phyloP scores from a whole-genome alignment of 2,888 invertebrate genomes.

The Auanema freiburgensis region DNA sequence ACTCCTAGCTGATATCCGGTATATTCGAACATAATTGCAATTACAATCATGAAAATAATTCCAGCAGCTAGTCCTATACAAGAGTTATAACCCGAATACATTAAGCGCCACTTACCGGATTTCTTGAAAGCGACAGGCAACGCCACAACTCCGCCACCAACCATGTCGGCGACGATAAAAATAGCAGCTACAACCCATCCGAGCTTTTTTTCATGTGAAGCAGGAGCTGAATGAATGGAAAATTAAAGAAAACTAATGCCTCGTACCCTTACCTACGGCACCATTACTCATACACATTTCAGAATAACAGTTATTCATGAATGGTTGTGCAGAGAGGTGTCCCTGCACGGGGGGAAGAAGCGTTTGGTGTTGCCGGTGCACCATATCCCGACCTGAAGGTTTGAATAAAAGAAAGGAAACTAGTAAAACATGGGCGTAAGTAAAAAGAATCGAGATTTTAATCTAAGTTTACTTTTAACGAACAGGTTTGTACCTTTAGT shows the following conservation, averaged over 20 bases:
- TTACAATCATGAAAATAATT: conserved; percentile 46
- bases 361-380: conserved; percentile 7
- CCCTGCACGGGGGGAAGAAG: conserved; percentile 32
- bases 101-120: conserved; percentile 32
- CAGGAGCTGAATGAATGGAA: conserved; percentile 30
- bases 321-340: conserved; percentile 39
- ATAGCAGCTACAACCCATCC: conserved; percentile 53
- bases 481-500: too few relatives aligned
- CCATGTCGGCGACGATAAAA: conserved; percentile 62
- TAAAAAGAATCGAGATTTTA: too few relatives aligned
- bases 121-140: conserved; percentile 60
- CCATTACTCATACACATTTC: conserved; percentile 44
- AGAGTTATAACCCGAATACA: neutral
- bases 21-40: conserved; percentile 56
- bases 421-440: too few relatives aligned
- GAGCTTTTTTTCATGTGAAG: conserved; percentile 39
- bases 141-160: conserved; percentile 63
- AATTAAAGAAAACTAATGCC: neutral
- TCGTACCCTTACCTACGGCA: conserved; percentile 28
- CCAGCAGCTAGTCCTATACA: conserved; percentile 38
- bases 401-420: too few relatives aligned
- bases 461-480: too few relatives aligned
- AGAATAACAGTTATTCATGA: conserved; percentile 42
- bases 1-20: conserved; percentile 61
- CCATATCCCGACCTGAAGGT: conserved; percentile 7